phyloP scores from a whole-genome alignment of 2,797 vertebrate genomes.

The Cryptoprocta ferox region DNA sequence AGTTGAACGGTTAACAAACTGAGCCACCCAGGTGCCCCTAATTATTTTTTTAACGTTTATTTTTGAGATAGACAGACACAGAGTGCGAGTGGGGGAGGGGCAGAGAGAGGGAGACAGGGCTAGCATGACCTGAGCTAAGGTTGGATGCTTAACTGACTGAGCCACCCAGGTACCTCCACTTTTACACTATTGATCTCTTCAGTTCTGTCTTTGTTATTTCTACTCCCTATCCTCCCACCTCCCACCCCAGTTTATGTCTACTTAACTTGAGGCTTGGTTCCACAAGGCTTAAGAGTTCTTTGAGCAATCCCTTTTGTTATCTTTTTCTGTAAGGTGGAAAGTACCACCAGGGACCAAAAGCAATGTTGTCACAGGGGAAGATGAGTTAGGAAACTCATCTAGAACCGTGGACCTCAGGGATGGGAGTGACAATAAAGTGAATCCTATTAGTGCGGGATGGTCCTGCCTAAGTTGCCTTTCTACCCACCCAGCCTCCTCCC shows the following conservation, averaged over 20 bases:
- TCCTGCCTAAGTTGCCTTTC: background rate
- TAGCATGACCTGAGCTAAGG: too few relatives aligned
- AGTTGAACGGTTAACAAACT: too few relatives aligned
- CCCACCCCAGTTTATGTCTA: background rate
- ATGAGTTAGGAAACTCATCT: background rate
- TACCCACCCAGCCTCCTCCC: accelerated
- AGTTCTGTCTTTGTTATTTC: background rate
- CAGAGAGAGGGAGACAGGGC: too few relatives aligned
- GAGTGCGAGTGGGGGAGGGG: too few relatives aligned
- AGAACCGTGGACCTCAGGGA: background rate
- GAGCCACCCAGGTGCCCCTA: too few relatives aligned
- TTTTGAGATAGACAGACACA: too few relatives aligned
- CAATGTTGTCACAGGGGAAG: background rate
- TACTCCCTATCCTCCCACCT: background rate
- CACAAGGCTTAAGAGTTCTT: background rate
- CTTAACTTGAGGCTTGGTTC: background rate
- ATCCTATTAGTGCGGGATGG: background rate
- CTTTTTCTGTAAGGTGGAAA: background rate
- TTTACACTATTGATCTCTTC: background rate
- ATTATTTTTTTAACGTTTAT: too few relatives aligned
- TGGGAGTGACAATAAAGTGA: background rate
- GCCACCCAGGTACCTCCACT: background rate
- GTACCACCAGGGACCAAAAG: background rate
- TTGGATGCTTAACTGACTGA: too few relatives aligned
- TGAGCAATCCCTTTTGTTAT: background rate